Conservation (phyloP, 2,113 vertebrate genomes). For the Poeciliopsis turrubarensis region DNA sequence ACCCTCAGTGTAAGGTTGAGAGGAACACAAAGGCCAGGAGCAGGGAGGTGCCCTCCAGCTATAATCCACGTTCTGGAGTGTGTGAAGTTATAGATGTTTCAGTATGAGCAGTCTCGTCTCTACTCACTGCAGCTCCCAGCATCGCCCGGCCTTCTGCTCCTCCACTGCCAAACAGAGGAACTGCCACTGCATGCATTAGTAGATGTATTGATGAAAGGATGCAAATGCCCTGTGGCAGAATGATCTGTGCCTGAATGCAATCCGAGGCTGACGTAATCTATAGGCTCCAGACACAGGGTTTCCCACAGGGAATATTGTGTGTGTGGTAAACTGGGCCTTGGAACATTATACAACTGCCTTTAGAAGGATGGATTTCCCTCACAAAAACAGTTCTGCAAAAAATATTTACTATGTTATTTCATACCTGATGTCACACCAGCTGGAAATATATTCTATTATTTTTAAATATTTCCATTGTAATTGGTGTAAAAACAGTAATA, state of each 20-base stretch:
- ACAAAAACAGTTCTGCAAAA: slow-evolving; percentile 15
- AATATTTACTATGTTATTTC: slow-evolving; percentile 12
- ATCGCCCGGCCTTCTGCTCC: slow-evolving; percentile 28
- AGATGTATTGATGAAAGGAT: slow-evolving; percentile 61
- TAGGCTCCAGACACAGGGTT: slow-evolving; percentile 51
- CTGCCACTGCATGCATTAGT: slow-evolving; percentile 56
- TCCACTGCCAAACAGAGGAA: slow-evolving; percentile 36
- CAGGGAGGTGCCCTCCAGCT: slow-evolving; percentile 2
- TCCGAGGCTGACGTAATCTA: slow-evolving; percentile 60
- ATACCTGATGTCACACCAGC: neutral
- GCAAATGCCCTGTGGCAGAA: slow-evolving; percentile 60
- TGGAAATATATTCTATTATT: neutral
- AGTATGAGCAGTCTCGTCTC: slow-evolving; percentile 5
- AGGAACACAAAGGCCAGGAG: neutral
- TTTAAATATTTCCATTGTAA: neutral
- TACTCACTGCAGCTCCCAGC: slow-evolving; percentile 18
- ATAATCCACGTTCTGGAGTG: slow-evolving; percentile 10
- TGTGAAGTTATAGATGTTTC: slow-evolving; percentile 27
- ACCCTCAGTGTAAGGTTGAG: slow-evolving; percentile 7
- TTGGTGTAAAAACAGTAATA: neutral
- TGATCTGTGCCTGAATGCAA: slow-evolving; percentile 53
- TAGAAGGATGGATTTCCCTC: slow-evolving; percentile 16
- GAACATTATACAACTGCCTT: slow-evolving; percentile 7
- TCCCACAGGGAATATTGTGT: slow-evolving; percentile 50
- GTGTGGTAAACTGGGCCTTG: slow-evolving; percentile 53